A percentile compares a stretch with the other conserved stretches of the same genome.
These are phyloP conservation scores for Tuberolachnus salignus DNA, from an alignment of 2,888 invertebrate species.

Conservation along the genomic window DNA sequence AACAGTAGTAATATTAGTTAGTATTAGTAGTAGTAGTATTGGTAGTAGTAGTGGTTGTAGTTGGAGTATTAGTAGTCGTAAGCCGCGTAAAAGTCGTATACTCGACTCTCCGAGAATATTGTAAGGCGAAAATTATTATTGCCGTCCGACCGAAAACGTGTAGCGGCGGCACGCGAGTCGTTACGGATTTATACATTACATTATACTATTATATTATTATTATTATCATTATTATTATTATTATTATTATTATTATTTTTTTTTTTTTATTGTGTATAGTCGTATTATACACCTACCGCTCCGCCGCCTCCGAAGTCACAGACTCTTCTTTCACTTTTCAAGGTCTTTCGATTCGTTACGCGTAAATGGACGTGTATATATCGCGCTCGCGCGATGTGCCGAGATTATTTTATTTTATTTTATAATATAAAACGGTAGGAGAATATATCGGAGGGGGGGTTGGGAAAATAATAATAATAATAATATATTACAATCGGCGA, in stretches of 20 bases:
- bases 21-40: too few species aligned
- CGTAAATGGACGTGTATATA: conserved; percentile 42
- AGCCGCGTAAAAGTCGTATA: background rate
- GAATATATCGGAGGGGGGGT: background rate
- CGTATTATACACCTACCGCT: conserved; percentile 7
- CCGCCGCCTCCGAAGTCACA: conserved; percentile 8
- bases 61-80: background rate
- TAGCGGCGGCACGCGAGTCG: background rate
- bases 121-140: conserved; percentile 10
- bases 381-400: conserved; percentile 12
- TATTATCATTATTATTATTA: too few species aligned
- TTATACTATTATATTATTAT: conserved; percentile 32
- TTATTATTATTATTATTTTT: conserved; percentile 36
- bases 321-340: conserved; percentile 53
- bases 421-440: background rate
- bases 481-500: background rate
- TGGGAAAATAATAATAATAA: background rate
- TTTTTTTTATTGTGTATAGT: conserved; percentile 13
- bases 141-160: conserved; percentile 14
- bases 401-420: conserved; percentile 9
- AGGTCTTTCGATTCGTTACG: conserved; percentile 43
- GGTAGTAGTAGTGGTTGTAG: too few species aligned
- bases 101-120: background rate
- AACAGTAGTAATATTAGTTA: too few species aligned
- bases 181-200: conserved; percentile 38